Base-by-base conservation (phyloP, 2,797 vertebrate species). In the Sphenodon punctatus region DNA sequence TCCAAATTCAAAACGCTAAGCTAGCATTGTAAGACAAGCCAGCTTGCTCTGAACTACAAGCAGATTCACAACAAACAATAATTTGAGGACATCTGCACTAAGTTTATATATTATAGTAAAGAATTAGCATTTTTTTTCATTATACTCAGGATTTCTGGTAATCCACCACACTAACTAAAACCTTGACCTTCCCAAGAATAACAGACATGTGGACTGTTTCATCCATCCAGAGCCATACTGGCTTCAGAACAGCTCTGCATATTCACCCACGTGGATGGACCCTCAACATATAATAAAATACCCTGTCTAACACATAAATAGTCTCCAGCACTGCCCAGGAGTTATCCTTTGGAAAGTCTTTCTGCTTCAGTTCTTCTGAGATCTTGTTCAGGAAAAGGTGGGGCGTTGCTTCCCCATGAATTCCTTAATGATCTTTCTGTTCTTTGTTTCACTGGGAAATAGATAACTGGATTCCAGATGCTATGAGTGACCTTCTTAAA, bases 281-380 rank as follows among this genome's bases (percentile, higher is more conserved):
- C n/a, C n/a, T n/a, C n/a, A n/a, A n/a, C n/a, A n/a, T n/a, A n/a
- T n/a, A 15, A 23, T 8, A 75, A 48, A n/a, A 3, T 58, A 38
- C 70, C 8, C 13, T 56, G 25, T 56, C 39, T 43, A 20, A 25
- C 23, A 15, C 42, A 8, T 66, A 22, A 12, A 10, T 2, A 41
- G 75, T 27, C 8, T 64, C 39, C 63, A 80, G 56, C 66, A 45
- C 49, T 51, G 5, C 46, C 85, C 41, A 4, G 61, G 66, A 56
- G 59, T 51, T 51, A 78, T 70, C 19, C 13, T 16, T 30, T 66
- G 87, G 59, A 48, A 63, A 48, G 38, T 68, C 46, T 67, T 59
- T 2, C 16, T 58, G 1, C 76, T 0, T 0, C 0, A 38, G n/a
- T 7, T 79, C 34, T 59, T 74, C 51, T 43, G 14, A 41, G 34